phyloP scores from a whole-genome alignment of 37 sponge, comb jelly and placozoan species.

The Spongilla lacustris region DNA sequence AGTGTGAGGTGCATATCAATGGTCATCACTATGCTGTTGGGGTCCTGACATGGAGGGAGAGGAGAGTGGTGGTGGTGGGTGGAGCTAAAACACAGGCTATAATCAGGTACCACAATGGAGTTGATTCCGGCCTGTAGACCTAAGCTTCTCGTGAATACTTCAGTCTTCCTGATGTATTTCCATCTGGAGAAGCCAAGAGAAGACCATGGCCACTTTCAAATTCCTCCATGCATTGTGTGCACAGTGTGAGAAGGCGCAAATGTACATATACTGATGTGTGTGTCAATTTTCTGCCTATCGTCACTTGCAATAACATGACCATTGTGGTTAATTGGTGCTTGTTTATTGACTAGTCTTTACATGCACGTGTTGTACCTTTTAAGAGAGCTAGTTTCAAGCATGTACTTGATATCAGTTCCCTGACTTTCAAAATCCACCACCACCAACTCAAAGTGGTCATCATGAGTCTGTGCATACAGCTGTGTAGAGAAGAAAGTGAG shows the following conservation, averaged over 20 bases:
- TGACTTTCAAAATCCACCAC: conserved; percentile 70
- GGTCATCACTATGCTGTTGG: conserved; percentile 70
- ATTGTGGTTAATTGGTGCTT: too few species aligned
- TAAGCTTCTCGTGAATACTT: conserved; percentile 49
- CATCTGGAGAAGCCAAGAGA: conserved; percentile 12
- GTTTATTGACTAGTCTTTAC: too few species aligned
- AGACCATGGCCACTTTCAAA: too few species aligned
- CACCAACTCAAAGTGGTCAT: conserved; percentile 60
- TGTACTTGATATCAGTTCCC: conserved; percentile 44
- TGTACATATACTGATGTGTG: too few species aligned
- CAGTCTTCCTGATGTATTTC: conserved; percentile 35
- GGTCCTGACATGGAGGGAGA: conserved; percentile 24
- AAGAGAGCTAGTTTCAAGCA: conserved; percentile 22
- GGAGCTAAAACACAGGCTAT: too few species aligned
- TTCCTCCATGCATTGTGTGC: too few species aligned
- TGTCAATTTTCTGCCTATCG: too few species aligned
- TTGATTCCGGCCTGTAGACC: conserved; percentile 74
- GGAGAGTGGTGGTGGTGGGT: too few species aligned
- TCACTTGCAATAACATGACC: too few species aligned
- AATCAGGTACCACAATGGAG: conserved; percentile 49
- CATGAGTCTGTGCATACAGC: conserved; percentile 48
- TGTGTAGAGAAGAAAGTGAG: not conserved
- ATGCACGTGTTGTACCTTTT: conserved; percentile 26
- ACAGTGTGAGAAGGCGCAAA: too few species aligned
- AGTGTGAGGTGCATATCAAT: conserved; percentile 78